Evolutionary conservation across 2,797 vertebrate species (phyloP).

Genomic region (Perdix hodgsoniae): DNA sequence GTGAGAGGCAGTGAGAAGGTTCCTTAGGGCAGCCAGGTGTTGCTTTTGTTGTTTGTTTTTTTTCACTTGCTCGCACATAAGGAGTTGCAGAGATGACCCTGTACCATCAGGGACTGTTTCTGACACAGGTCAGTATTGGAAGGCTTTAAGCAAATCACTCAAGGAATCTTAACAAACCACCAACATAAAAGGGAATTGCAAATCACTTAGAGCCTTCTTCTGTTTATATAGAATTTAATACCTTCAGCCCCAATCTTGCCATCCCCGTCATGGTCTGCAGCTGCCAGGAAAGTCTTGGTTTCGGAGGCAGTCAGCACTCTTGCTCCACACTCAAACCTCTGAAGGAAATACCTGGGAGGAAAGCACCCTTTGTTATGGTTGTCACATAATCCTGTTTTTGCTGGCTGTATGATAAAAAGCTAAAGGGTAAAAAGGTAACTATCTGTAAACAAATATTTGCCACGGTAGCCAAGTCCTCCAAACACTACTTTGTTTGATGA

Average conservation of each 20-base stretch:
- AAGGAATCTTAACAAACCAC: background rate
- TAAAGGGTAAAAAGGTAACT: background rate
- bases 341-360: constrained; percentile 90
- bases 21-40: background rate
- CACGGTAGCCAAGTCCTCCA: background rate
- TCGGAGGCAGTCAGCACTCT: constrained; percentile 89
- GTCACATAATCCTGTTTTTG: background rate
- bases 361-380: background rate
- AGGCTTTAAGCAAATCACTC: background rate
- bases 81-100: background rate
- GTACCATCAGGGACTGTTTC: background rate
- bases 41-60: too few species aligned
- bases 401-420: background rate
- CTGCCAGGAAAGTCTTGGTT: constrained; percentile 89
- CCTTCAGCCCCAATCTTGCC: constrained; percentile 94
- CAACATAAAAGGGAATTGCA: background rate
- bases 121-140: background rate
- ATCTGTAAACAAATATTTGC: background rate
- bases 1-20: background rate
- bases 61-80: background rate
- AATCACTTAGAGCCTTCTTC: background rate
- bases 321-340: constrained; percentile 89
- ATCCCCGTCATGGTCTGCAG: constrained; percentile 91
- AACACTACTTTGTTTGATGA: background rate
- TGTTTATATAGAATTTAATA: constrained; percentile 47